Percentiles rank a stretch among this genome's conserved stretches.
phyloP scores from a whole-genome alignment of 2,113 vertebrate genomes.

The Sebastes fasciatus region DNA sequence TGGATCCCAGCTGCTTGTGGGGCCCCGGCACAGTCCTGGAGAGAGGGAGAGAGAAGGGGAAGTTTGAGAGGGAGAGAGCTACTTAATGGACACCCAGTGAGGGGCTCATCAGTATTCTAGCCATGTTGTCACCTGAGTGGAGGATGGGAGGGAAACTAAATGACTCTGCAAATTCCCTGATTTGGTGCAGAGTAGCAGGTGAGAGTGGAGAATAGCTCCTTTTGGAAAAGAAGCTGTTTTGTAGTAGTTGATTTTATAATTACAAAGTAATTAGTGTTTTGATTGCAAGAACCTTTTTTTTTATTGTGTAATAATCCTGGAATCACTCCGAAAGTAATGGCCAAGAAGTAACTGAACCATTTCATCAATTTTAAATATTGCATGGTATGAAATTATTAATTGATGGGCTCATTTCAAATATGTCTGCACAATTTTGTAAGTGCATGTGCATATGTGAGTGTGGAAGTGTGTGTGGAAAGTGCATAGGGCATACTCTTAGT shows the following conservation, averaged over 20 bases:
- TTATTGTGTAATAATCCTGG: neutral
- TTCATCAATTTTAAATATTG: constrained; percentile 2
- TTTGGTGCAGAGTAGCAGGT: constrained; percentile 81
- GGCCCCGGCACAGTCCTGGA: constrained; percentile 29
- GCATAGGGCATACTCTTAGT: constrained; percentile 14
- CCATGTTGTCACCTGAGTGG: constrained; percentile 80
- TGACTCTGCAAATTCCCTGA: constrained; percentile 85
- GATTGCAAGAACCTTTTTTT: neutral
- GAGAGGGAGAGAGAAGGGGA: constrained; percentile 33
- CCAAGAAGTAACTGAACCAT: neutral
- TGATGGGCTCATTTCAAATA: constrained; percentile 17
- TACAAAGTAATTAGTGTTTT: constrained; percentile 9
- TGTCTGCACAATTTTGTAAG: constrained; percentile 9
- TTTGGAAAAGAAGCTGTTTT: constrained; percentile 7
- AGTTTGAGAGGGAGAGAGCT: constrained; percentile 37
- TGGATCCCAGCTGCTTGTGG: constrained; percentile 62
- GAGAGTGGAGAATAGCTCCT: constrained; percentile 59
- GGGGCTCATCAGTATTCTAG: constrained; percentile 83
- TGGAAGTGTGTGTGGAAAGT: constrained; percentile 2
- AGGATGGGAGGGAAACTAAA: constrained; percentile 82
- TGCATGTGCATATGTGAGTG: constrained; percentile 20
- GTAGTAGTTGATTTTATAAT: constrained; percentile 16
- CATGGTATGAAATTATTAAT: constrained; percentile 12
- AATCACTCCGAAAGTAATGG: neutral
- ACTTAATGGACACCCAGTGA: constrained; percentile 75